Conservation (phyloP, 2,888 invertebrate genomes). For the Folsomia manolachei region DNA sequence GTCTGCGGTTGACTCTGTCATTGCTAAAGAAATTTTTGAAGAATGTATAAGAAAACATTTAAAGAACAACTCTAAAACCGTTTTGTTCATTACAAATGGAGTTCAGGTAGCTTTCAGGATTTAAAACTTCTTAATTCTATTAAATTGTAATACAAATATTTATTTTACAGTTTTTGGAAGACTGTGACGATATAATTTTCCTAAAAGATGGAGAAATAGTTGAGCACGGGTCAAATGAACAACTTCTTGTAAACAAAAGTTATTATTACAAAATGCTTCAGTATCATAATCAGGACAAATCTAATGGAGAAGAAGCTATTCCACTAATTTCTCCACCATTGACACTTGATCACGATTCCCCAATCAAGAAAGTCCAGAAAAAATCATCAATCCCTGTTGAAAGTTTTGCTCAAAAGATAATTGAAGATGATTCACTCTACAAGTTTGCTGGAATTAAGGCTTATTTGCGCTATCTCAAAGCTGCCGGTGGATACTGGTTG, state of each 20-base stretch:
- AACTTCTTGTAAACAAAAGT: constrained; percentile 53
- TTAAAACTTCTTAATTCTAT: neutral
- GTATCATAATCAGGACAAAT: constrained; percentile 44
- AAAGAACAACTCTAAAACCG: constrained; percentile 54
- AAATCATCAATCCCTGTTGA: constrained; percentile 30
- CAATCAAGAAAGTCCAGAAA: neutral
- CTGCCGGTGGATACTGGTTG: constrained; percentile 54
- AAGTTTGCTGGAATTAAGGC: constrained; percentile 42
- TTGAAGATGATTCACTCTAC: constrained; percentile 34
- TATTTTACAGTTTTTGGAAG: constrained; percentile 54
- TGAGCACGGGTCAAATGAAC: constrained; percentile 56
- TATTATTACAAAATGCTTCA: constrained; percentile 53
- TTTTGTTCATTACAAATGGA: constrained; percentile 55
- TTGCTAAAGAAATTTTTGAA: constrained; percentile 61
- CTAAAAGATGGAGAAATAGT: constrained; percentile 57
- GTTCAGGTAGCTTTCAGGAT: constrained; percentile 51
- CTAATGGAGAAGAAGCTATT: constrained; percentile 9
- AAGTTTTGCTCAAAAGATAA: constrained; percentile 30
- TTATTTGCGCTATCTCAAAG: constrained; percentile 54
- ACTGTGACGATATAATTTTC: constrained; percentile 58
- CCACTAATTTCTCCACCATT: neutral
- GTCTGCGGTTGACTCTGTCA: constrained; percentile 61
- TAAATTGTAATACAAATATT: neutral
- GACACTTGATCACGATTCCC: neutral
- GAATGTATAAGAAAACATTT: constrained; percentile 53